Evolutionary conservation across 2,113 vertebrate genomes (phyloP), one percentile per base, ranked within the genome.

Genomic region (Psammodynastes pulverulentus): DNA sequence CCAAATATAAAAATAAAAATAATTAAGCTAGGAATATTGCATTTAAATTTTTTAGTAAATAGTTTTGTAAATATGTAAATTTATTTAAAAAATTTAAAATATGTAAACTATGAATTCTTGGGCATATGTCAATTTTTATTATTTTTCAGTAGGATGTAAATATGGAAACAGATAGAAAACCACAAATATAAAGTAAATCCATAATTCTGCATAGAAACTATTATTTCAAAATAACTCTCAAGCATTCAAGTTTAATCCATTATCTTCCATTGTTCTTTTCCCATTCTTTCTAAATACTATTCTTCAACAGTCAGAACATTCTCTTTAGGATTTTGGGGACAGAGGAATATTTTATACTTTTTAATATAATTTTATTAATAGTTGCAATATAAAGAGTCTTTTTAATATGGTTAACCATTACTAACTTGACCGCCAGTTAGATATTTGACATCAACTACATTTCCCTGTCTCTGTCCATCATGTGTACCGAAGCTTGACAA

Each of bases 11-110:
- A 97, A 49, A 84, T 95, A 29, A 29, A 92, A 95, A 94, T 94
- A 92, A 88, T 85, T 96, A 97, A 94, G n/a, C 46, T 95, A 92
- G 3, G 90, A 90, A 96, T 95, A 95, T 94, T 88, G 94, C 90
- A 93, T 93, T 90, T 87, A 94, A 89, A 95, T 92, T 94, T 34
- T 94, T 95, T 13, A 92, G 89, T 87, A 91, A 95, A 94, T 79
- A 89, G 79, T 92, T 93, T 89, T 84, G 91, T 95, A 23, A 17
- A 29, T 89, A 29, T 39, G 9, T 43, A 88, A 39, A 87, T 43
- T 43, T 72, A 26, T 67, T 67, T 72, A 52, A 15, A 91, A 91
- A 29, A 43, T 17, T 72, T 92, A 56, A 95, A 93, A 92, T 67
- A 92, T 95, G 84, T 45, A 92, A 54, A 24, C 54, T 24, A 24